A percentile compares a stretch with the other conserved stretches of the same genome.
Conservation (phyloP, 2,797 vertebrate species). For the Potorous gilbertii region DNA sequence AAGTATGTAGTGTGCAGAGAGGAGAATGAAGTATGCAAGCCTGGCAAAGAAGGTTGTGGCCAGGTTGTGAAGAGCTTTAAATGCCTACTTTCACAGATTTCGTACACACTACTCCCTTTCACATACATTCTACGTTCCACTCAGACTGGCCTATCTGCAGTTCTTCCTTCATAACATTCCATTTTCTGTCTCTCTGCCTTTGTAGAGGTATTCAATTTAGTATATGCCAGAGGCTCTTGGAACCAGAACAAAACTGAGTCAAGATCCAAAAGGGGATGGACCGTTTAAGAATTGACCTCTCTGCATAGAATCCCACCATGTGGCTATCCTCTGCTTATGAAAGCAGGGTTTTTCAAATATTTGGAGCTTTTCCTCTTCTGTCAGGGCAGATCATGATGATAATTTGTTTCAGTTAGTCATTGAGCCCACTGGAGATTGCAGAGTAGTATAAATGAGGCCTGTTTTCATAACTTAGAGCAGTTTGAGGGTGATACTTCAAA, state of each 20-base stretch:
- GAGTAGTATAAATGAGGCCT: not conserved
- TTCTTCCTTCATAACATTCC: not conserved
- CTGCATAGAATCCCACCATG: not conserved
- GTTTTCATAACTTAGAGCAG: slow-evolving; percentile 38
- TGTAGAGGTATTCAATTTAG: not conserved
- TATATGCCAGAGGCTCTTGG: not conserved
- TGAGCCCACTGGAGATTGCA: slow-evolving; percentile 24
- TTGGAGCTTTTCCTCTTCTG: not conserved
- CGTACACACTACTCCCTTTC: not conserved
- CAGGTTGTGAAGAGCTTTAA: not conserved
- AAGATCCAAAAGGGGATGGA: slow-evolving; percentile 52
- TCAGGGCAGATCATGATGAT: not conserved
- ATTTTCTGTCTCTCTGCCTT: not conserved
- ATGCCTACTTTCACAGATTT: not conserved
- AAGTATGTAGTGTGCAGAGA: not conserved
- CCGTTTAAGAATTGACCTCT: slow-evolving; percentile 15
- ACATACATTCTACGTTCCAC: not conserved
- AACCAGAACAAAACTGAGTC: not conserved
- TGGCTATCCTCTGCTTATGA: not conserved
- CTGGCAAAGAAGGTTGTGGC: not conserved
- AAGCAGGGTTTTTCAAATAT: not conserved
- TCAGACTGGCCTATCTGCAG: not conserved
- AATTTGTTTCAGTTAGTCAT: not conserved
- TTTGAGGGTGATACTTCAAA: slow-evolving; percentile 28
- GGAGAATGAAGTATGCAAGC: not conserved